These are phyloP conservation scores for Lepidochrysops patricia DNA, from an alignment of 2,888 invertebrate species.

Conservation along the genomic window DNA sequence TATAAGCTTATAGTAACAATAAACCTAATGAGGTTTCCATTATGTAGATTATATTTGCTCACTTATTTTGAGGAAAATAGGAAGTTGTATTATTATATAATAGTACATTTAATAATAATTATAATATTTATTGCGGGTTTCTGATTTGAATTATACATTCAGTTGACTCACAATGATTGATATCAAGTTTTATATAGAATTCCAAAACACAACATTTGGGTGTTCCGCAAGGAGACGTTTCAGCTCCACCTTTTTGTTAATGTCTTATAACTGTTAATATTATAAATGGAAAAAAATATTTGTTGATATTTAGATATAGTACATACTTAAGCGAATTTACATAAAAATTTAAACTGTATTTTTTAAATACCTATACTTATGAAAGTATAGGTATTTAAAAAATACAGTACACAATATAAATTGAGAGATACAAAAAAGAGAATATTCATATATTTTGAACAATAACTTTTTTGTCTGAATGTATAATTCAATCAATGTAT, in stretches of 20 bases:
- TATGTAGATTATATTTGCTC: not conserved
- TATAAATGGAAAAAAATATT: too few relatives aligned
- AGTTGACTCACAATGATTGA: too few relatives aligned
- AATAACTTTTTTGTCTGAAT: not conserved
- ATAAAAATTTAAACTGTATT: too few relatives aligned
- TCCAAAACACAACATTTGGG: not conserved
- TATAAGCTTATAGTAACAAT: not conserved
- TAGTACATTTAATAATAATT: not conserved
- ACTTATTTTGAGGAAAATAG: not conserved
- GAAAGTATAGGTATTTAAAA: too few relatives aligned
- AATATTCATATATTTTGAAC: not conserved
- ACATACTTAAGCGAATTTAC: too few relatives aligned
- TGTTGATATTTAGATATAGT: too few relatives aligned
- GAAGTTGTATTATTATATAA: not conserved
- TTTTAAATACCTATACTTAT: too few relatives aligned
- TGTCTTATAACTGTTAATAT: too few relatives aligned
- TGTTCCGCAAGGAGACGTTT: not conserved
- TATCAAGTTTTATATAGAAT: too few relatives aligned
- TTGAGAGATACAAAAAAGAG: too few relatives aligned
- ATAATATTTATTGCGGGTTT: not conserved
- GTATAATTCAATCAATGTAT: constrained; percentile 19
- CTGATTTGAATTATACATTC: constrained; percentile 4
- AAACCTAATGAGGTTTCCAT: not conserved
- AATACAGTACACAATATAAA: too few relatives aligned
- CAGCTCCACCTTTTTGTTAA: too few relatives aligned